Percentiles rank a stretch among this genome's conserved stretches.
These are phyloP conservation scores for Diplodus sargus DNA, from an alignment of 2,797 vertebrate genomes.

Conservation along the genomic window DNA sequence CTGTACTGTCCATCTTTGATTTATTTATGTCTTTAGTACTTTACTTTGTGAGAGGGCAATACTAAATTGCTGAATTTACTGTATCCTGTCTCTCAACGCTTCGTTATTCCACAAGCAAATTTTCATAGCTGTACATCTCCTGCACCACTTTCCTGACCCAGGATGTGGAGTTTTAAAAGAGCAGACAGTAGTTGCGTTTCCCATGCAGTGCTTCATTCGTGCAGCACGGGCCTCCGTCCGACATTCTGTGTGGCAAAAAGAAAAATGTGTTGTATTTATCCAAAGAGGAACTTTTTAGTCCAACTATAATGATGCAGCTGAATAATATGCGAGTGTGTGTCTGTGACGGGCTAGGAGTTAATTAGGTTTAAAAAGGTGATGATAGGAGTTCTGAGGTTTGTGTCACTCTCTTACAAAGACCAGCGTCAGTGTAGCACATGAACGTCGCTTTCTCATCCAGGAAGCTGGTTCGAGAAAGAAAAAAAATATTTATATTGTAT, in stretches of 20 bases:
- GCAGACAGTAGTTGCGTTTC: not conserved
- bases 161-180: not conserved
- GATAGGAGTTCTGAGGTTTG: conserved; percentile 28
- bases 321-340: conserved; percentile 10
- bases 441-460: conserved; percentile 51
- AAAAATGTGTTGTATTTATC: conserved; percentile 11
- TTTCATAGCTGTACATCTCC: not conserved
- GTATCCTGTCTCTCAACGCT: not conserved
- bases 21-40: not conserved
- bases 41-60: not conserved
- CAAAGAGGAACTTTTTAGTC: conserved; percentile 17
- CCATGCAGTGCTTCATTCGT: conserved; percentile 50
- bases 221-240: conserved; percentile 33
- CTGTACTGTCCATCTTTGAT: not conserved
- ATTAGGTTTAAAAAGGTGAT: conserved; percentile 61
- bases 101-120: not conserved
- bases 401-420: conserved; percentile 38
- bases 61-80: not conserved
- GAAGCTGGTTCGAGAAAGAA: conserved; percentile 40
- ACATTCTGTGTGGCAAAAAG: conserved; percentile 17
- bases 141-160: not conserved
- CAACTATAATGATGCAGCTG: conserved; percentile 26
- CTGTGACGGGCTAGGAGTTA: conserved; percentile 48
- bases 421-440: conserved; percentile 43
- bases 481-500: conserved; percentile 53